Percentiles rank a stretch among this genome's conserved stretches.
These are phyloP conservation scores for Thamnophis sirtalis DNA, from an alignment of 2,113 vertebrate species.

Conservation along the genomic window DNA sequence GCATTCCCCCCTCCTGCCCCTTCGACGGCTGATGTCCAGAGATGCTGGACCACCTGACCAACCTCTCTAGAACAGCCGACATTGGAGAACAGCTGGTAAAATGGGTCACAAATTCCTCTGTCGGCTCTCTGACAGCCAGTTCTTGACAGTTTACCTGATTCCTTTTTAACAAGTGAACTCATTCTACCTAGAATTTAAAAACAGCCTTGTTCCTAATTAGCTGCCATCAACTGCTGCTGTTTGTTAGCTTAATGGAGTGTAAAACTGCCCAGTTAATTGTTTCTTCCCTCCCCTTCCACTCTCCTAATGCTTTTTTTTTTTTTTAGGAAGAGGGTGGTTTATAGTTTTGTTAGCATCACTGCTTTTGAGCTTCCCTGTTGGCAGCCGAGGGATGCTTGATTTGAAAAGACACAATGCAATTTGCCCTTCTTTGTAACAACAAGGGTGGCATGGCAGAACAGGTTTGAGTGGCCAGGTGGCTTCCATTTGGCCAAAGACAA, in stretches of 20 bases:
- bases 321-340: neutral
- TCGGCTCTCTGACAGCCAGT: neutral
- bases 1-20: accelerated
- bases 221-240: neutral
- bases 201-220: slow-evolving; percentile 31
- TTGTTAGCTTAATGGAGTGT: slow-evolving; percentile 44
- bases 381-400: neutral
- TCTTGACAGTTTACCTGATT: neutral
- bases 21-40: neutral
- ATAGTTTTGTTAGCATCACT: slow-evolving; percentile 5
- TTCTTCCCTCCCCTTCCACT: neutral
- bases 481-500: neutral
- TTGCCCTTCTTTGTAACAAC: neutral
- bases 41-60: neutral
- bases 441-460: neutral
- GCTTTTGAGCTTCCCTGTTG: neutral
- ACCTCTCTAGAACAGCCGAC: neutral
- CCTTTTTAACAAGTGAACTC: neutral
- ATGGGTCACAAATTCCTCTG: neutral
- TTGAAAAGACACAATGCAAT: slow-evolving; percentile 8
- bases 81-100: neutral
- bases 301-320: neutral
- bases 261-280: slow-evolving; percentile 34
- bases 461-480: neutral
- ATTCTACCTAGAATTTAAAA: slow-evolving; percentile 17